Evolutionary conservation across 1,140 invertebrate species (phyloP).

Genomic region (Schlechtendalia chinensis): DNA sequence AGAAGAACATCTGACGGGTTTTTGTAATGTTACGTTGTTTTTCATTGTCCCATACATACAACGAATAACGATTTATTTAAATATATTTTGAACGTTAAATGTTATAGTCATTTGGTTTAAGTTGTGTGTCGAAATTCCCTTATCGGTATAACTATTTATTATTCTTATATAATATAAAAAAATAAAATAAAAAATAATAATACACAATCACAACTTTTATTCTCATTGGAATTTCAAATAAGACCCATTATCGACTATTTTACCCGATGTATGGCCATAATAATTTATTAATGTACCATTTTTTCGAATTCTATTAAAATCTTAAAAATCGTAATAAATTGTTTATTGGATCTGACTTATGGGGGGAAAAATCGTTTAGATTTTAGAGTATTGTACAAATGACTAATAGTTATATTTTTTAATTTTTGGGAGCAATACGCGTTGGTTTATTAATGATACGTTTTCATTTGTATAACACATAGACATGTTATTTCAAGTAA

Average conservation of each 20-base stretch:
- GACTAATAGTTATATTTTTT: too few species aligned
- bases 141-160: neutral
- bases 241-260: neutral
- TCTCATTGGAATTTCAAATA: neutral
- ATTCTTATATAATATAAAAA: too few species aligned
- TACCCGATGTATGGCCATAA: neutral
- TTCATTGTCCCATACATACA: neutral
- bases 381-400: too few species aligned
- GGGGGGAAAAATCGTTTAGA: neutral
- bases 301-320: neutral
- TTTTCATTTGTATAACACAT: too few species aligned
- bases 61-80: constrained; percentile 1
- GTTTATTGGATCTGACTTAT: neutral
- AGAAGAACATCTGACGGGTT: too few species aligned
- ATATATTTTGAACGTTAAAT: neutral
- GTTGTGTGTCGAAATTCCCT: neutral
- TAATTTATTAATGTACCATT: neutral
- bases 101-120: neutral
- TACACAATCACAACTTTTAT: neutral
- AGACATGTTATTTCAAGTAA: too few species aligned
- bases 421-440: too few species aligned
- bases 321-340: neutral
- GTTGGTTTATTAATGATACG: too few species aligned
- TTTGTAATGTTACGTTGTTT: too few species aligned
- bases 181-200: neutral